Evolutionary conservation across 2,888 invertebrate genomes (phyloP), one percentile per base, ranked within the genome.

Genomic region (Lobophora halterata): DNA sequence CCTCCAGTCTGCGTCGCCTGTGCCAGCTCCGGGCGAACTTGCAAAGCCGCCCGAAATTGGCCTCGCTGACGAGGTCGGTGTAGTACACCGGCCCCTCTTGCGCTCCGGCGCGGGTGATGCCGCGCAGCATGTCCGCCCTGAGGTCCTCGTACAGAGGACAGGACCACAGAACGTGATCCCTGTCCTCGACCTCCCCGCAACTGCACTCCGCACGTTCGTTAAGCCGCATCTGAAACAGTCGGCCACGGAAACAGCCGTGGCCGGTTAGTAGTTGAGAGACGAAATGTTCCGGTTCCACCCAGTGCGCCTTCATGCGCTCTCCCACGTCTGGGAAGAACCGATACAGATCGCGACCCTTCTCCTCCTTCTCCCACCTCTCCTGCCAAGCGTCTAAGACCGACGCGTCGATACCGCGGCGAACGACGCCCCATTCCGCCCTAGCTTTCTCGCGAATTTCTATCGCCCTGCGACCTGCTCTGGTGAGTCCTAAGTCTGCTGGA

Each of bases 321-420:
- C 26, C 33, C 12, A 32, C 24, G n/a, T 32, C 32, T 8, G 32
- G 32, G 25, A 32, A 26, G 19, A 26, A 26, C 23, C 24, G 12
- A 18, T 2, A 25, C 24, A 25, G 8, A 1, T 25, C 25, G 11
- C 32, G 11, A 1, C 32, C 24, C 8, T 25, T 25, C 1, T 12
- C 17, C 5, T 12, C 12, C 1, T 3, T 3, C 3, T 2, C 32
- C 32, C 32, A 25, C 1, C 32, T 5, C 6, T 3, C 24, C 6
- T 17, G 23, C 31, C 31, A 31, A 4, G 2, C 8, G 1, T 2
- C 14, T 0, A 21, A 2, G 1, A 20, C 7, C 7, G 4, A 11
- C n/a, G 7, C 25, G 7, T 33, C 25, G 0, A 20, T 11, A 6
- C 5, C 5, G 5, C 26, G 21, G 2, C 16, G 14, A 1, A 17